These are phyloP conservation scores for Ceratotherium simum DNA, from an alignment of 2,113 vertebrate species.

Conservation along the genomic window DNA sequence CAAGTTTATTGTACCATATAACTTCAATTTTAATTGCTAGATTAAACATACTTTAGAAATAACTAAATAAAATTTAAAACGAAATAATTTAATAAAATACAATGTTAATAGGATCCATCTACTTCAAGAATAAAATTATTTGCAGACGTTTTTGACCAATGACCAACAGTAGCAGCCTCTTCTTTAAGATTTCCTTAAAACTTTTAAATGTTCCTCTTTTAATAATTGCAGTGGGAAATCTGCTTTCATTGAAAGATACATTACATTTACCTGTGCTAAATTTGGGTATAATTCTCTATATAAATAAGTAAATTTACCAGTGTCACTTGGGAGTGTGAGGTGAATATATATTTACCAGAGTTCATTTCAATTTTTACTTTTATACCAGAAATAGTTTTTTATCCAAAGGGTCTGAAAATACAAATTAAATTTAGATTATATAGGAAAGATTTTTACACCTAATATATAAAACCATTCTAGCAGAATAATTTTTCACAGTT, in stretches of 20 bases:
- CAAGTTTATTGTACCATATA: neutral
- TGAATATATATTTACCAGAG: neutral
- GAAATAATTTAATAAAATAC: neutral
- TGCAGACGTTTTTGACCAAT: neutral
- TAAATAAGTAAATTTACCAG: neutral
- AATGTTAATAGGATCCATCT: neutral
- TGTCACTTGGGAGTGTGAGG: neutral
- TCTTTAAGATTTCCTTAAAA: neutral
- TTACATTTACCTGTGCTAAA: neutral
- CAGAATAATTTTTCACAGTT: neutral
- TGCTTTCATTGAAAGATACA: constrained; percentile 8
- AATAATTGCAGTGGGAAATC: constrained; percentile 7
- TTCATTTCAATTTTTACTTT: constrained; percentile 43
- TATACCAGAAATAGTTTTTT: neutral
- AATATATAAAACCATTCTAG: neutral
- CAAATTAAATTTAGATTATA: constrained; percentile 31
- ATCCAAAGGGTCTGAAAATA: neutral
- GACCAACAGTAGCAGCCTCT: neutral
- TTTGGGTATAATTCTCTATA: neutral
- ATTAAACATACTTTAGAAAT: constrained; percentile 27
- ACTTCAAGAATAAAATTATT: neutral
- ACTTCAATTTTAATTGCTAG: constrained; percentile 58
- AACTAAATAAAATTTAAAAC: constrained; percentile 16
- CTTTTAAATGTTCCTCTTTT: neutral
- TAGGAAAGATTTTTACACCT: constrained; percentile 20